A percentile compares a stretch with the other conserved stretches of the same genome.
Evolutionary conservation across 2,888 invertebrate genomes (phyloP).

Genomic region (Sesia apiformis): DNA sequence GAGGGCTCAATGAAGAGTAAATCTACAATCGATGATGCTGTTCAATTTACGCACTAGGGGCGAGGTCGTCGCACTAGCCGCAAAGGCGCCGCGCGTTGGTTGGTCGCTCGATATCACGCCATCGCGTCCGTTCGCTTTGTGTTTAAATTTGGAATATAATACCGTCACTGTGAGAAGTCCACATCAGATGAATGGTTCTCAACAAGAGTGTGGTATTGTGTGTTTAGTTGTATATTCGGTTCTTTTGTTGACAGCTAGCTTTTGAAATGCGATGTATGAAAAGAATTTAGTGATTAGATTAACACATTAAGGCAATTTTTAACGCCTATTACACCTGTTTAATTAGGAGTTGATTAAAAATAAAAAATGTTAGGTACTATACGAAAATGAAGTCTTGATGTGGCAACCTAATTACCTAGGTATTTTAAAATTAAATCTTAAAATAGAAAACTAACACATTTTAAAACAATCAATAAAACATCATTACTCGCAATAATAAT

Average conservation of each 20-base stretch:
- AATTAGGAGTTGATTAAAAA: no score
- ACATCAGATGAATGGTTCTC: neutral
- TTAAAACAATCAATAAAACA: no score
- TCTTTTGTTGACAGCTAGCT: neutral
- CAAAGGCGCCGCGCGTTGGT: conserved; percentile 32
- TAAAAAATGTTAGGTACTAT: no score
- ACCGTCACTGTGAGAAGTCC: conserved; percentile 15
- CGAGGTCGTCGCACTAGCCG: conserved; percentile 52
- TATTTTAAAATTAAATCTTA: no score
- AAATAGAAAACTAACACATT: no score
- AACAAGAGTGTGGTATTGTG: neutral
- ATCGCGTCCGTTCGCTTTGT: conserved; percentile 17
- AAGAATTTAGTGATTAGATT: neutral
- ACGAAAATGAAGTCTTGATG: no score
- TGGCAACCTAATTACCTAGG: no score
- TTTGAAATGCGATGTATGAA: neutral
- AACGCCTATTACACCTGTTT: neutral
- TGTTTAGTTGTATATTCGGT: neutral
- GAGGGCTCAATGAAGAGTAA: no score
- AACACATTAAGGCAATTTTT: no score
- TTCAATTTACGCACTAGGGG: conserved; percentile 5
- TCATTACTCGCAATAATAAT: no score
- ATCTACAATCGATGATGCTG: neutral
- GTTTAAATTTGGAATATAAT: conserved; percentile 60
- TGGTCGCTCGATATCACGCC: conserved; percentile 57